phyloP scores from a whole-genome alignment of 2,113 vertebrate species.

The Spilogale gracilis region DNA sequence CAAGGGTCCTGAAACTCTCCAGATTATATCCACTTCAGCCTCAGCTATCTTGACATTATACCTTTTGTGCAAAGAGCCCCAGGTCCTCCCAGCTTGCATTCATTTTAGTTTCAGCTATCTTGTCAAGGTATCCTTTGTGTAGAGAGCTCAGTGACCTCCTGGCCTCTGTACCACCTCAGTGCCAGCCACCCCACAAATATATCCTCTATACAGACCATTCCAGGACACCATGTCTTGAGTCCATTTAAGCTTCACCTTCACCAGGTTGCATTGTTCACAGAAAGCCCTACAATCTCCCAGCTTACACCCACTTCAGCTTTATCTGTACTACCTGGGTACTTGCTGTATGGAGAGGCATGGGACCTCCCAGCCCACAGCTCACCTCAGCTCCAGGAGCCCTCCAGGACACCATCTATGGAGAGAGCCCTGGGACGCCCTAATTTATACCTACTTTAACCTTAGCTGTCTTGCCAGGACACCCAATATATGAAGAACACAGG shows the following conservation, averaged over 20 bases:
- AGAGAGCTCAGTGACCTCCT: not conserved
- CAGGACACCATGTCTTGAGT: not conserved
- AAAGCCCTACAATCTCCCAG: not conserved
- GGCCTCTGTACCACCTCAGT: not conserved
- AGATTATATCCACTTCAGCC: not conserved
- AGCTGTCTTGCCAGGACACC: not conserved
- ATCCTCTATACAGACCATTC: not conserved
- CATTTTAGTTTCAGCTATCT: not conserved
- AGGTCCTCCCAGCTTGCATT: not conserved
- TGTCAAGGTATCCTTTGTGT: not conserved
- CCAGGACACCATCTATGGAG: not conserved
- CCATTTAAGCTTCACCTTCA: not conserved
- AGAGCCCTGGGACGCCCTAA: not conserved
- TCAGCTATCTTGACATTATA: not conserved
- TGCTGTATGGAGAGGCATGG: not conserved
- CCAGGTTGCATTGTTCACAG: not conserved
- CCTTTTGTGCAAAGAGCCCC: not conserved
- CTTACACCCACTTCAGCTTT: not conserved
- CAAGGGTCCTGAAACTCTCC: not conserved
- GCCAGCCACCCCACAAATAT: not conserved
- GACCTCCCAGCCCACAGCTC: not conserved
- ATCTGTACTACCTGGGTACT: not conserved
- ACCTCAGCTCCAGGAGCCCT: not conserved
- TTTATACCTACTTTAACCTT: not conserved
- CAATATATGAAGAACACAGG: not conserved